phyloP scores from a whole-genome alignment of 1,140 invertebrate genomes.

The Neodiprion lecontei region DNA sequence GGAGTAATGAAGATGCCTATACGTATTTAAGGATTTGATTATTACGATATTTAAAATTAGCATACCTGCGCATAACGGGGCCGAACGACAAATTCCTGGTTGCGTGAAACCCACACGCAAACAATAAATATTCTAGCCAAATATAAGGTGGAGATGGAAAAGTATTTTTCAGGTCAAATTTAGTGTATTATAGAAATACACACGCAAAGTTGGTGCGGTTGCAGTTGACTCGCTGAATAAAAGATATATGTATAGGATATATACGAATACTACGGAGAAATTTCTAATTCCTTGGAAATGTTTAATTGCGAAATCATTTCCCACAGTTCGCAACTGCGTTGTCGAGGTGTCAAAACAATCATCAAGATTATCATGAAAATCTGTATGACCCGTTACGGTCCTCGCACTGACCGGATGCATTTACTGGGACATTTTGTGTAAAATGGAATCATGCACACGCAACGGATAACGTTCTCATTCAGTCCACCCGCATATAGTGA shows the following conservation, averaged over 20 bases:
- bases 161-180: constrained; percentile 9
- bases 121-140: constrained; percentile 22
- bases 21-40: not conserved
- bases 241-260: no score
- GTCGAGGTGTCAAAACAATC: not conserved
- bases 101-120: constrained; percentile 57
- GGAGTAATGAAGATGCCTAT: not conserved
- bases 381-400: not conserved
- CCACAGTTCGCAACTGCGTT: no score
- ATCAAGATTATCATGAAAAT: not conserved
- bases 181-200: not conserved
- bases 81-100: constrained; percentile 83
- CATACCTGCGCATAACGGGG: constrained; percentile 82
- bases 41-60: constrained; percentile 18
- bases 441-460: no score
- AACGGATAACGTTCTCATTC: not conserved
- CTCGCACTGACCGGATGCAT: not conserved
- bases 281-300: no score
- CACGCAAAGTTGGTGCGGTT: not conserved
- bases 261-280: no score
- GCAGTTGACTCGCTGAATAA: no score
- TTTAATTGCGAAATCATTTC: no score
- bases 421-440: not conserved
- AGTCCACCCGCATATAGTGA: not conserved
- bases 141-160: constrained; percentile 10